Evolutionary conservation across 2,113 vertebrate species (phyloP), one percentile per base, ranked within the genome.

Genomic region (Microcebus ravelobensis): DNA sequence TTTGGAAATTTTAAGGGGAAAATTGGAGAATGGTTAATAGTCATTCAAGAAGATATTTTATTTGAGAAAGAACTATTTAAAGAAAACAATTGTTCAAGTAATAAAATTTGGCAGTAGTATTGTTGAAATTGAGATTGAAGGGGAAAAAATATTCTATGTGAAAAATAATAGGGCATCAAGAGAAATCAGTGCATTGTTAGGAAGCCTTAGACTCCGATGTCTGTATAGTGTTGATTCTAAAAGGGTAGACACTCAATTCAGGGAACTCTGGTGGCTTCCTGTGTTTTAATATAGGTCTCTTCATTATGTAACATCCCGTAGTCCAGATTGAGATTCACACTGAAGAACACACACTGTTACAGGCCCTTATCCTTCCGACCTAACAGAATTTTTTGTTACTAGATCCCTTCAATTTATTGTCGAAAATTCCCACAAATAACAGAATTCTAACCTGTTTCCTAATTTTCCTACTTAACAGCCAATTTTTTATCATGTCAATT

Each of bases 361-460:
- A 10, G 67, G 5, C 21, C 13, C 63, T 92, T 80, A 92, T 87
- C 70, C 65, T 36, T 74, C 76, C 84, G 48, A 48, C 50, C 36
- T 90, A 83, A 29, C 18, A 80, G 42, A 80, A 82, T 39, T 57
- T 48, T 36, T 84, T 92, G 31, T 90, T 87, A 92, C 42, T 63
- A 87, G 65, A 70, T 83, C 29, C 17, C 36, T 86, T 94, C 23
- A 14, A 45, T 91, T 96, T 81, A 63, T 57, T 91, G 82, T 87
- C 67, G 42, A 94, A 85, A 48, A 76, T 45, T 94, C 81, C 63
- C 85, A 97, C 76, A 7, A 93, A 91, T 92, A 95, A 91, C 9
- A 94, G 57, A 88, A 90, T 94, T 95, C 34, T 92, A 70, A 90
- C 42, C 55, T 63, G 15, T 42, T 18, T 90, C 59, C 50, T 94